Evolutionary conservation across 2,113 vertebrate species (phyloP), one percentile per base, ranked within the genome.

Genomic region (Hypomesus transpacificus): DNA sequence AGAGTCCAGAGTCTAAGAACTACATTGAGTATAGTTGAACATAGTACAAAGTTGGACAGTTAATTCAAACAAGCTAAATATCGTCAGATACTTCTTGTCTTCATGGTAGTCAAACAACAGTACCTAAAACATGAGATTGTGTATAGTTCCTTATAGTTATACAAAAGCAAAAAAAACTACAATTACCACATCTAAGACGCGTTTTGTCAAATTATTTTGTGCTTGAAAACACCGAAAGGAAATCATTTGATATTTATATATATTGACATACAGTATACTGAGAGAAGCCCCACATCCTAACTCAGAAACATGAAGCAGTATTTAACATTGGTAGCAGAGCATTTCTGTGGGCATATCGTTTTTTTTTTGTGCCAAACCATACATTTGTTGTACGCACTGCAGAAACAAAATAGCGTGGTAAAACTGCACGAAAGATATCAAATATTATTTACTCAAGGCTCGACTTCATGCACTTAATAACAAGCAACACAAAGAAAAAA

Each of bases 31-130:
- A 92, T 91, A 92, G 94, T 94, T 94, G 92, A 95, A 95, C 92
- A 91, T 91, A 91, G 94, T 97, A 98, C 95, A 96, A 96, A 97
- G 93, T 80, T 94, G 95, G 94, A 95, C 95, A 95, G 94, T 89
- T 93, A 94, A 94, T 89, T 92, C 95, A 96, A 94, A 95, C 95
- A 93, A 94, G 93, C 91, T 93, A 91, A 92, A 92, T 93, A 91
- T 90, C 86, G 88, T 76, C 82, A 88, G 88, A 91, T 88, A 93
- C 95, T 91, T 63, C 88, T 87, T 90, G 94, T 95, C 92, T 92
- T 94, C 94, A 94, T 91, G 92, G 94, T 94, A 92, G 91, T 91
- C 91, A 88, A 88, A 91, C 87, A 78, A 93, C 93, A 87, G 91
- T 96, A 94, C 93, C 88, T 93, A 93, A 94, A 92, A 89, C 92